Base-by-base conservation (phyloP, 35 echinoderm and acorn worm species). In the Holothuria glaberrima region DNA sequence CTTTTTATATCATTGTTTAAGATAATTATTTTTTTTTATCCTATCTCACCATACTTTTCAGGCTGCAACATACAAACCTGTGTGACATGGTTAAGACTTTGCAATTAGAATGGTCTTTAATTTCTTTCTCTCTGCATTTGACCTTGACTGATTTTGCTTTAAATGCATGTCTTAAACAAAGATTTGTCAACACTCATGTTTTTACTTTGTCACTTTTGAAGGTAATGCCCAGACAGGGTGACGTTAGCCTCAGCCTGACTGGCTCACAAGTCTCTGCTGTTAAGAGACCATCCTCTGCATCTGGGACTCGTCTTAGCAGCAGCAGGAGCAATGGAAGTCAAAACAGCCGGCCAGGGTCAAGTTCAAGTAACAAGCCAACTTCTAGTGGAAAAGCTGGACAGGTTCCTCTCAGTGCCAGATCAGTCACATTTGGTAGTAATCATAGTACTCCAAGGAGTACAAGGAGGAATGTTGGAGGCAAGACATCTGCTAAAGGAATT, bases 231-330 rank as follows among this genome's bases (percentile, higher is more conserved):
- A 68, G 86, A 48, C 30, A n/a, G n/a, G 54, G 70, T 58, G 90
- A 92, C 18, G 44, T 97, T 48, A 90, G 90, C 57, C 92, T 97
- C 12, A 97, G 95, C 50, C 66, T 97, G 17, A 94, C 92, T 38
- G 95, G 95, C 48, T 97, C 95, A n/a, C 95, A 97, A 68, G 91
- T 94, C 27, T 91, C 92, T 38, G 59, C 90, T 9, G 88, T 71
- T 16, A 97, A 97, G 68, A 58, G 92, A 57, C 89, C 89, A 5
- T 83, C 76, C 60, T 89, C 95, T 68, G 90, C 86, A 71, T 48
- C 59, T 58, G 71, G 90, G 45, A 26, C 60, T 14, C 34, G 62
- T 12, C 79, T 48, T 12, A 78, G 50, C 74, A 78, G 74, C 44
- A 48, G 21, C 9, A 38, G 74, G 35, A 9, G 74, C 50, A 27